Evolutionary conservation across 1,140 invertebrate genomes (phyloP).

Genomic region (Ceratina calcarata): DNA sequence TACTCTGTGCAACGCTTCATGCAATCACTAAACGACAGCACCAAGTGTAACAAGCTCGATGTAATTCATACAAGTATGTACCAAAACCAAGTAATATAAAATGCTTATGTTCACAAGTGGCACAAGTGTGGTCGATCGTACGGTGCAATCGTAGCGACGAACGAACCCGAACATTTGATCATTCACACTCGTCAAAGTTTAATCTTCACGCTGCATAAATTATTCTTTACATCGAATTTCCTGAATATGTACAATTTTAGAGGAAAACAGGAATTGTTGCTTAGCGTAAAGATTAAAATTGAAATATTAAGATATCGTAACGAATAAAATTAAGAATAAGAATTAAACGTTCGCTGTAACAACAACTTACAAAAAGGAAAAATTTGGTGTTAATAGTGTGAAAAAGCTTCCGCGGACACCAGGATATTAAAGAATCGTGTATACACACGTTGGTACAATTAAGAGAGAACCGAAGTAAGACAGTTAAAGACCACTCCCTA

Average conservation of each 20-base stretch:
- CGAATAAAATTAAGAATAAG: not conserved
- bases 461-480: constrained; percentile 9
- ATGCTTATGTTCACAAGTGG: too few relatives aligned
- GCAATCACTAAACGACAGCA: constrained; percentile 44
- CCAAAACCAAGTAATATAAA: constrained; percentile 4
- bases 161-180: not conserved
- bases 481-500: constrained; percentile 33
- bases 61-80: not conserved
- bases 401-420: constrained; percentile 3
- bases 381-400: constrained; percentile 2
- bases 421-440: not conserved
- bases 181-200: not conserved
- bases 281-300: too few relatives aligned
- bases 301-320: too few relatives aligned
- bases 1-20: constrained; percentile 54
- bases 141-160: not conserved
- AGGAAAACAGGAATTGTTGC: too few relatives aligned
- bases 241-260: too few relatives aligned
- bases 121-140: not conserved
- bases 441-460: constrained; percentile 2
- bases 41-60: constrained; percentile 56
- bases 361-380: not conserved
- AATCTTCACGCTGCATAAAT: not conserved
- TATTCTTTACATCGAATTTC: not conserved
- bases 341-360: not conserved